phyloP scores from a whole-genome alignment of 2,113 vertebrate genomes.

The Cavia porcellus region DNA sequence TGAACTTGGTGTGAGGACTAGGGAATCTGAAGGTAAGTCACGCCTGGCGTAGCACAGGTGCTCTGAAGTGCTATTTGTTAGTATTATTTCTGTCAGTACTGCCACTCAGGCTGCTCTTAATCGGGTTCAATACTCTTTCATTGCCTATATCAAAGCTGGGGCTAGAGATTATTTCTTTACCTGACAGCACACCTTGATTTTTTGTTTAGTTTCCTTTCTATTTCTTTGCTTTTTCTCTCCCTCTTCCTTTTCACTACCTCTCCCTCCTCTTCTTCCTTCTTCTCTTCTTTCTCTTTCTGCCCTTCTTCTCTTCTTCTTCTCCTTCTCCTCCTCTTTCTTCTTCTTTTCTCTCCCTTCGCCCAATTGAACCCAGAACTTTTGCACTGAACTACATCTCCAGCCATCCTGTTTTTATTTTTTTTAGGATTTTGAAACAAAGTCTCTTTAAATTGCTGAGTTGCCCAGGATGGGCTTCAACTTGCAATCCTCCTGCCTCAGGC shows the following conservation, averaged over 20 bases:
- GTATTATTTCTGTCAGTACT: fast-evolving
- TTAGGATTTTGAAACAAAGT: background rate
- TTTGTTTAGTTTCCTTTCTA: background rate
- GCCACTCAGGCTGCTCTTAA: fast-evolving
- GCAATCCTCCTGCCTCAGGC: background rate
- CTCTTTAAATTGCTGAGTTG: background rate
- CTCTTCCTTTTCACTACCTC: background rate
- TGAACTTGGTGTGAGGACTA: background rate
- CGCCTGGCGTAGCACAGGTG: fast-evolving
- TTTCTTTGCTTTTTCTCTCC: background rate
- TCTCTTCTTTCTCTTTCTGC: background rate
- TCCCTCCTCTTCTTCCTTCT: background rate
- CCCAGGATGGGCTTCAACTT: background rate
- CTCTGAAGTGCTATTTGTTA: background rate
- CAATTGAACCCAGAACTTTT: background rate
- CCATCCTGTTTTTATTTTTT: background rate
- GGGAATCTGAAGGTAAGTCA: fast-evolving
- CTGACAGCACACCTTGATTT: background rate
- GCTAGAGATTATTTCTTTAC: too few relatives aligned
- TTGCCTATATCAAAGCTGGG: fast-evolving
- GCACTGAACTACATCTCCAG: background rate
- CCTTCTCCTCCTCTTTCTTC: background rate
- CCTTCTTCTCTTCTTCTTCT: background rate
- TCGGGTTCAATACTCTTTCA: background rate
- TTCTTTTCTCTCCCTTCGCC: too few relatives aligned